These are phyloP conservation scores for Papilio helenus DNA, from an alignment of 1,140 invertebrate genomes.

Conservation along the genomic window DNA sequence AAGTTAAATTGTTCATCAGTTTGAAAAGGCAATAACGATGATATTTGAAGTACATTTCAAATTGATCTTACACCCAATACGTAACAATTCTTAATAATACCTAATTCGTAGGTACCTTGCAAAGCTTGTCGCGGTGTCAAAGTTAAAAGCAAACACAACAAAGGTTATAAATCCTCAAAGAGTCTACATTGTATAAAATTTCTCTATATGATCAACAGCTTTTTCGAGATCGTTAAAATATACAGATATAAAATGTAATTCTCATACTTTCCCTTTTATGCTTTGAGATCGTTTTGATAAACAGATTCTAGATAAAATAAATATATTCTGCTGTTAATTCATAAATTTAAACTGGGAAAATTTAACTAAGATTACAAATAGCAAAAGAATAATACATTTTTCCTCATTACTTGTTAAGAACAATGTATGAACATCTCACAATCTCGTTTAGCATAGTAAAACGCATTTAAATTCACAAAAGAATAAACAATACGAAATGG, in stretches of 20 bases:
- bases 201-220: not conserved
- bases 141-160: not conserved
- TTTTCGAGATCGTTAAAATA: not conserved
- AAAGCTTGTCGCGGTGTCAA: not conserved
- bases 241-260: not conserved
- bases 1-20: not conserved
- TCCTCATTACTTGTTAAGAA: slow-evolving; percentile 3
- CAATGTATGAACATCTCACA: not conserved
- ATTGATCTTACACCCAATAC: not conserved
- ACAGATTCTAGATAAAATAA: not conserved
- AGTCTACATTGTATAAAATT: not conserved
- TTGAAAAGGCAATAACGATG: not conserved
- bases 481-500: slow-evolving; percentile 9
- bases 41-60: not conserved
- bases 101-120: no score
- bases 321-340: not conserved
- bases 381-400: no score
- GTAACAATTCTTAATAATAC: not conserved
- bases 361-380: not conserved
- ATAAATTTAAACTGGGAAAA: not conserved
- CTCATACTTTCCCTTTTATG: not conserved
- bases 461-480: not conserved
- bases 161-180: not conserved
- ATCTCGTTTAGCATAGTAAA: not conserved
- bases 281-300: not conserved